Evolutionary conservation across 2,113 vertebrate species (phyloP).

Genomic region (Myotis davidii): DNA sequence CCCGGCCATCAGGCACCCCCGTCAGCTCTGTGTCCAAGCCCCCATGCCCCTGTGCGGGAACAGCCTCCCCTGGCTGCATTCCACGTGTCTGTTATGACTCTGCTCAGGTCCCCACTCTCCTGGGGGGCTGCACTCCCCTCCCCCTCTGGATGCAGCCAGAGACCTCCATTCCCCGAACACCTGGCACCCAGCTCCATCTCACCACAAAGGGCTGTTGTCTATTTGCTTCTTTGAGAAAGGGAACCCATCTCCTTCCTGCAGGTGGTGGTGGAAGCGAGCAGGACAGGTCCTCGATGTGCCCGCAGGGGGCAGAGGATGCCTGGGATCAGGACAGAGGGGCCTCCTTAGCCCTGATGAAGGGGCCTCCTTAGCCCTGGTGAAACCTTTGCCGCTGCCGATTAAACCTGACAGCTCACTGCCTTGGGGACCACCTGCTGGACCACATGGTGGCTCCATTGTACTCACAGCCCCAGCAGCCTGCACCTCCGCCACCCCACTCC

Average conservation of each 20-base stretch:
- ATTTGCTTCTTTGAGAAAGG: not conserved
- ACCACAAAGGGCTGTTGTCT: not conserved
- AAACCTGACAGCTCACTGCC: not conserved
- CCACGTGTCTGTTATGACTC: not conserved
- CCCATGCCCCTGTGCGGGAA: not conserved
- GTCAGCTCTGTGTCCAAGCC: not conserved
- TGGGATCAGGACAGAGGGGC: not conserved
- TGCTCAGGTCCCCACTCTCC: not conserved
- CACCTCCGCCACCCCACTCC: not conserved
- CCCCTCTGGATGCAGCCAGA: not conserved
- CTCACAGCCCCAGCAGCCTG: not conserved
- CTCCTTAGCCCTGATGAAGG: not conserved
- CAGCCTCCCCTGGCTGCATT: not conserved
- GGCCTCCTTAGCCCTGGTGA: not conserved
- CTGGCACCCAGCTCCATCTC: rapidly evolving
- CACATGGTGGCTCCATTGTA: rapidly evolving
- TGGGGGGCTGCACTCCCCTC: not conserved
- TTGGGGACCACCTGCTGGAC: rapidly evolving
- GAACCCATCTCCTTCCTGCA: not conserved
- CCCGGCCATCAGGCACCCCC: not conserved
- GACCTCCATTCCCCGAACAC: rapidly evolving
- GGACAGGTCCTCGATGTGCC: not conserved
- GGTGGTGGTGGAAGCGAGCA: not conserved
- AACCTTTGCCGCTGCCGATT: not conserved
- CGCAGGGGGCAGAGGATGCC: not conserved